phyloP scores from a whole-genome alignment of 2,113 vertebrate genomes.

The Trinectes maculatus region DNA sequence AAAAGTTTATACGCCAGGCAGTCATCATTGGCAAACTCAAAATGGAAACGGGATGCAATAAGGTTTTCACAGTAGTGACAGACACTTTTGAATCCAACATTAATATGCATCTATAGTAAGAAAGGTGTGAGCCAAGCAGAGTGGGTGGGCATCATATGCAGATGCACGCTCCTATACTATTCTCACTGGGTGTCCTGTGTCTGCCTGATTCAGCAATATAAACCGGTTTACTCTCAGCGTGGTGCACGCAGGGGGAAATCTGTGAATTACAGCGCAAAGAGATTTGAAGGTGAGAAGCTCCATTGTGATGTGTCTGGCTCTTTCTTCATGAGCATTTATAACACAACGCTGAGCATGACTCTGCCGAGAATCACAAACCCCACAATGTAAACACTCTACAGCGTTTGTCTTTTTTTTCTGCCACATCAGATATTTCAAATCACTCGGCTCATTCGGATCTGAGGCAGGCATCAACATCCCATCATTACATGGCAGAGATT shows the following conservation, averaged over 20 bases:
- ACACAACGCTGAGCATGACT: constrained; percentile 40
- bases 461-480: constrained; percentile 66
- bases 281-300: constrained; percentile 45
- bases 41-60: constrained; percentile 52
- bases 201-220: constrained; percentile 64
- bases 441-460: constrained; percentile 39
- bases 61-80: constrained; percentile 20
- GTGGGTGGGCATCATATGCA: constrained; percentile 22
- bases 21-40: constrained; percentile 24
- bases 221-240: constrained; percentile 47
- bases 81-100: constrained; percentile 29
- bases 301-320: background rate
- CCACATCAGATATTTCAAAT: constrained; percentile 63
- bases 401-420: constrained; percentile 50
- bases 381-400: constrained; percentile 40
- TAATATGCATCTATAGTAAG: constrained; percentile 29
- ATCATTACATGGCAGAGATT: constrained; percentile 77
- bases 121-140: constrained; percentile 13
- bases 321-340: constrained; percentile 23
- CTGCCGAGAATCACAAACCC: constrained; percentile 32
- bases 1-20: constrained; percentile 48
- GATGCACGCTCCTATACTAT: constrained; percentile 34
- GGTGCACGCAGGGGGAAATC: constrained; percentile 32
- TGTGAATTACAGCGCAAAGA: constrained; percentile 45
- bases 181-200: constrained; percentile 57